phyloP scores from a whole-genome alignment of 2,797 vertebrate species.

The Sitta carolinensis region DNA sequence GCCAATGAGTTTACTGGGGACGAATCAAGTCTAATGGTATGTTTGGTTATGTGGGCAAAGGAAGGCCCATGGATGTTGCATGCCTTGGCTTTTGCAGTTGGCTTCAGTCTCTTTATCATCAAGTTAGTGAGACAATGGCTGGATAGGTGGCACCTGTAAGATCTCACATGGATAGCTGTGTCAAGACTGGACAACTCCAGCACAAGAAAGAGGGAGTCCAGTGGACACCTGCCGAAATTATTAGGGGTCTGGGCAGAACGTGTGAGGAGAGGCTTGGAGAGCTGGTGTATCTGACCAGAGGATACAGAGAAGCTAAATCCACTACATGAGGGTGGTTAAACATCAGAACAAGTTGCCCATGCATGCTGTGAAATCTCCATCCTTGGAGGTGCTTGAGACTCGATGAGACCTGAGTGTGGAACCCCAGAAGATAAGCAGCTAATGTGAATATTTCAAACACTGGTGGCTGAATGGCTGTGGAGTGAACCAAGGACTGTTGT shows the following conservation, averaged over 20 bases:
- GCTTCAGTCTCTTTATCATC: background rate
- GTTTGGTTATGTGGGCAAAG: background rate
- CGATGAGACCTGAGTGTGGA: background rate
- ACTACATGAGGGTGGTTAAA: background rate
- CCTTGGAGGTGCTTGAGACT: background rate
- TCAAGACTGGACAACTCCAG: background rate
- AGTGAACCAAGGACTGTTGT: background rate
- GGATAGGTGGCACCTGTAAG: background rate
- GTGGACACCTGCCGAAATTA: background rate
- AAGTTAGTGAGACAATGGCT: background rate
- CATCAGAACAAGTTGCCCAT: background rate
- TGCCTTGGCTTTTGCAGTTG: background rate
- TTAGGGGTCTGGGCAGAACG: background rate
- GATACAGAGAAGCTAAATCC: background rate
- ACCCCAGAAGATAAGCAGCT: background rate
- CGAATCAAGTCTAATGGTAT: background rate
- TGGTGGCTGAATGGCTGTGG: background rate
- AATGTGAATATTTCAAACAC: background rate
- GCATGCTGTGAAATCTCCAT: background rate
- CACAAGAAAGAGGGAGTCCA: background rate
- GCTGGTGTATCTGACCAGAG: background rate
- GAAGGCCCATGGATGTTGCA: background rate
- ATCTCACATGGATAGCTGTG: background rate
- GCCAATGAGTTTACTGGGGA: background rate
- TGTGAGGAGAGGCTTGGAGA: background rate